Evolutionary conservation across 2,888 invertebrate species (phyloP).

Genomic region (Carabus problematicus): DNA sequence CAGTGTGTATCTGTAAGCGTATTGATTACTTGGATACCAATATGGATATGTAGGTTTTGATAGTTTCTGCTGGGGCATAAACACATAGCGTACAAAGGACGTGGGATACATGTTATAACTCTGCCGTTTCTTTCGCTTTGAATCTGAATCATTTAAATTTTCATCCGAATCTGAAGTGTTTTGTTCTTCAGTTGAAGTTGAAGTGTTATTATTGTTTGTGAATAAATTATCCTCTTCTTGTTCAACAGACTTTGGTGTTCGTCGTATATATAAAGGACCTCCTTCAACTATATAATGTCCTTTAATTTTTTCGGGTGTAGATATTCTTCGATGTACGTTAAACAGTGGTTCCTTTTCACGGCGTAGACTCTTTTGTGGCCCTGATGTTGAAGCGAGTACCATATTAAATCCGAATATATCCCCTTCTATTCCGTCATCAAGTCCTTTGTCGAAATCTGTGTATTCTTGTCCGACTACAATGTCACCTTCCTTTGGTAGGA

Average conservation of each 20-base stretch:
- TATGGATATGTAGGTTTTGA: slow-evolving; percentile 23
- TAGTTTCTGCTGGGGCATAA: slow-evolving; percentile 16
- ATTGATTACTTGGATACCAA: slow-evolving; percentile 17
- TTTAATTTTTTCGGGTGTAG: slow-evolving; percentile 31
- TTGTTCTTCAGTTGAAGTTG: slow-evolving; percentile 5
- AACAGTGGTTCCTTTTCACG: slow-evolving; percentile 30
- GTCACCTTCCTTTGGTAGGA: slow-evolving; percentile 68
- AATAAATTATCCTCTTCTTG: slow-evolving; percentile 1
- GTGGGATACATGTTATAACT: slow-evolving; percentile 9
- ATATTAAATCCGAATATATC: slow-evolving; percentile 73
- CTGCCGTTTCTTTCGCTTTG: slow-evolving; percentile 27
- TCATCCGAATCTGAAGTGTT: not conserved
- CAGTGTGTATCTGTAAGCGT: slow-evolving; percentile 14
- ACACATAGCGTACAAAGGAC: slow-evolving; percentile 12
- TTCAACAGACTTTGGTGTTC: slow-evolving; percentile 26
- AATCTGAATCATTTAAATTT: slow-evolving; percentile 9
- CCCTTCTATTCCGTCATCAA: slow-evolving; percentile 72
- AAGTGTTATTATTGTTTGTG: not conserved
- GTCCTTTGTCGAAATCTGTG: slow-evolving; percentile 69
- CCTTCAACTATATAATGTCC: slow-evolving; percentile 34
- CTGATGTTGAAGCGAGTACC: slow-evolving; percentile 66
- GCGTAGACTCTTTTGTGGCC: slow-evolving; percentile 33
- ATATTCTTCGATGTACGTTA: slow-evolving; percentile 20
- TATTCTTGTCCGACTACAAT: slow-evolving; percentile 75
- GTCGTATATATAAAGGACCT: slow-evolving; percentile 20